These are phyloP conservation scores for Pica pica DNA, from an alignment of 2,113 vertebrate species.

Conservation along the genomic window DNA sequence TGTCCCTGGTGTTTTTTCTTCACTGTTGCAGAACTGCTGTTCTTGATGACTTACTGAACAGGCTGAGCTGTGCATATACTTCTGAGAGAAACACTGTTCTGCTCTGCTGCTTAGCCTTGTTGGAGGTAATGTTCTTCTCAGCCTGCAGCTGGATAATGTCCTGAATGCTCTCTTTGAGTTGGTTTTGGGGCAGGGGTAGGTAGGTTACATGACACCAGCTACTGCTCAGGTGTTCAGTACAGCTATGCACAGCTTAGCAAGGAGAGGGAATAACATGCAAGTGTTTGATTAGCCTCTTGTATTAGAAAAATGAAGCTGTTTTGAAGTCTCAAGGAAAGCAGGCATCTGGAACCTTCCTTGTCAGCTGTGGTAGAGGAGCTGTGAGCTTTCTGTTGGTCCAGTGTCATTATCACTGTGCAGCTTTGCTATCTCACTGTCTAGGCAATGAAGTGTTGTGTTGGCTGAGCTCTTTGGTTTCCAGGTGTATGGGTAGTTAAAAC, in stretches of 20 bases:
- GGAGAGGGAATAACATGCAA: accelerated
- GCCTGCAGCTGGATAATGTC: neutral
- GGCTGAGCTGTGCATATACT: neutral
- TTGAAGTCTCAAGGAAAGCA: neutral
- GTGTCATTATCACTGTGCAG: accelerated
- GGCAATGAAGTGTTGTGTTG: neutral
- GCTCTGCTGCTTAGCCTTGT: neutral
- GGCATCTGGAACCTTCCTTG: neutral
- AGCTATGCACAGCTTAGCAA: neutral
- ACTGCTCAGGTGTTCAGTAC: neutral
- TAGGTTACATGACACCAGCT: neutral
- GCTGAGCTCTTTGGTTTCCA: neutral
- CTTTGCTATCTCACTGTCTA: neutral
- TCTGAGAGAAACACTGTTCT: neutral
- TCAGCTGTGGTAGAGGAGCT: neutral
- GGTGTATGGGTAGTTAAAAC: neutral
- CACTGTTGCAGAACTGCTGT: neutral
- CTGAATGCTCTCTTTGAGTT: neutral
- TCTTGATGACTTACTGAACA: neutral
- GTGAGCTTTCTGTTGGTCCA: accelerated
- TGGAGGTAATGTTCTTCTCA: neutral
- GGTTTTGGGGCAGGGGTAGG: neutral
- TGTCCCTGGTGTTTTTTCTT: neutral
- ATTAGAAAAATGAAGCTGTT: neutral
- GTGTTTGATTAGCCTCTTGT: neutral